Conservation (phyloP, 2,888 invertebrate species). For the Spisula subtruncata region DNA sequence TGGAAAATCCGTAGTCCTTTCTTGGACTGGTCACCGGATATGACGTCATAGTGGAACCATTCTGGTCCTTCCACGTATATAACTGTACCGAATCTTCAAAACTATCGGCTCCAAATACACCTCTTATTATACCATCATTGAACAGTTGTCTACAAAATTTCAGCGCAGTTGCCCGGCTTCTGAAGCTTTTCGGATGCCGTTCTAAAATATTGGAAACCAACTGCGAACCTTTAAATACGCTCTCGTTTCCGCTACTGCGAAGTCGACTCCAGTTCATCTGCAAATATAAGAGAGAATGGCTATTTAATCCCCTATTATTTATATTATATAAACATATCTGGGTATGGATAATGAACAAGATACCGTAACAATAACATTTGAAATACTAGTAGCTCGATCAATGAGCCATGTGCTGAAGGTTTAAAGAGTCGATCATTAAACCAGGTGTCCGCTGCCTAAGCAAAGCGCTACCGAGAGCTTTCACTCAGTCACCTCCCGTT, state of each 20-base stretch:
- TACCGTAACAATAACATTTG: background rate
- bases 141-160: conserved; percentile 84
- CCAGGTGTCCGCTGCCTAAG: too few species aligned
- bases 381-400: background rate
- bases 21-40: conserved; percentile 40
- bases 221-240: conserved; percentile 84
- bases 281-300: conserved; percentile 46
- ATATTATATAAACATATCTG: background rate
- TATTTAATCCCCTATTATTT: too few species aligned
- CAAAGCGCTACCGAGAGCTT: too few species aligned
- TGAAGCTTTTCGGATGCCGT: conserved; percentile 80
- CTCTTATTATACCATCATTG: conserved; percentile 81
- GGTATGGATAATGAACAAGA: background rate
- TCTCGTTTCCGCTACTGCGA: conserved; percentile 71
- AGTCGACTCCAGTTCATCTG: conserved; percentile 78
- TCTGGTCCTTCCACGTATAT: conserved; percentile 82
- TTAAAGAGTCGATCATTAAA: background rate
- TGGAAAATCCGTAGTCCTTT: conserved; percentile 57
- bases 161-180: conserved; percentile 79
- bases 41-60: conserved; percentile 76
- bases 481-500: too few species aligned
- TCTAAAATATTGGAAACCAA: conserved; percentile 84
- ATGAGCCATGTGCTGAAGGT: background rate
- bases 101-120: conserved; percentile 79
- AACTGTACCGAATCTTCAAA: conserved; percentile 86